Evolutionary conservation across 2,113 vertebrate genomes (phyloP), one percentile per base, ranked within the genome.

Genomic region (Cygnus atratus): DNA sequence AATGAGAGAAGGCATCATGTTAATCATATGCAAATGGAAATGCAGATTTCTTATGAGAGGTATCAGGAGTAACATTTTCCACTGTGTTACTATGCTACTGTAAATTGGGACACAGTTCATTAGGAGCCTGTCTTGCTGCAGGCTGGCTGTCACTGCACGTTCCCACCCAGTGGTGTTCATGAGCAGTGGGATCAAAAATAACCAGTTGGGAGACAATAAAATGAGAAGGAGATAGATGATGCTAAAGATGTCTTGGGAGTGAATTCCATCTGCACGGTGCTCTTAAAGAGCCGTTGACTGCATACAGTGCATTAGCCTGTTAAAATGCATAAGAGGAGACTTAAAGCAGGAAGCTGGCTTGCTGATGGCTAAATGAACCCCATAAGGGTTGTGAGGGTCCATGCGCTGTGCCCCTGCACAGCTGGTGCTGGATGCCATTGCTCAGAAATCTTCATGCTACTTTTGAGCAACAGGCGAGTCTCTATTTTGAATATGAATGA

Each of bases 401-500:
- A 37, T 83, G 84, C 4, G 13, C 77, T 5, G 13, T 76, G 94
- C 54, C 73, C 65, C 88, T 12, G 25, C 81, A 50, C 89, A 93
- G 97, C 92, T 92, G 95, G 61, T 66, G 87, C 15, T 76, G 68
- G 86, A 87, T 84, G 62, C 95, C 88, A 83, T 71, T 33, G 91
- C 90, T 96, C 97, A 84, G 87, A 92, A 74, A 57, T 44, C 88
- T 88, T 95, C 91, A 78, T 87, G 96, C 93, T 85, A 57, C 81
- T 92, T 95, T 85, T 37, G 89, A 98, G 88, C 88, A 96, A 59
- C 79, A 91, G 92, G 90, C 2, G 13, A 95, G 70, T 54, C 92
- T 92, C 96, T 95, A 3, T 84, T 97, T 95, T 97, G 96, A 97
- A 97, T 97, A 96, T 97, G 97, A 97, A 96, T 97, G 97, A 95